Percentiles rank a stretch among this genome's conserved stretches.
Evolutionary conservation across 2,888 invertebrate species (phyloP).

Genomic region (Tachina lurida): DNA sequence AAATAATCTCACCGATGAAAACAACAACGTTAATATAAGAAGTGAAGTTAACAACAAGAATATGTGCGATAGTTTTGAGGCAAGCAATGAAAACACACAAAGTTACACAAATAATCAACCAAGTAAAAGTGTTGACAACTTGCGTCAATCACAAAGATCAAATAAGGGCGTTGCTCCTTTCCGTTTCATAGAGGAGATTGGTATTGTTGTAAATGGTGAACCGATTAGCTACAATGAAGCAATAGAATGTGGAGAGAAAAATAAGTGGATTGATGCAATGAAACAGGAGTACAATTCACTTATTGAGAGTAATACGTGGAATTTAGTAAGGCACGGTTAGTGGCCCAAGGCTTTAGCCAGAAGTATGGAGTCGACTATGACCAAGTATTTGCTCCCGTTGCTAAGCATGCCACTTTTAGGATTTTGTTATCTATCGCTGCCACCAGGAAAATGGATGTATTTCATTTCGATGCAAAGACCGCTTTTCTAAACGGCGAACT

Average conservation of each 20-base stretch:
- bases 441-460: too few relatives aligned
- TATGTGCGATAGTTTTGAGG: conserved; percentile 42
- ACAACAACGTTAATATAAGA: too few relatives aligned
- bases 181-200: conserved; percentile 36
- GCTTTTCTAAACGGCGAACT: conserved; percentile 57
- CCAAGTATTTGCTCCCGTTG: too few relatives aligned
- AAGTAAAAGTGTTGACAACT: neutral
- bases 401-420: conserved; percentile 13
- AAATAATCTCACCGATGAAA: too few relatives aligned
- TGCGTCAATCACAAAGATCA: conserved; percentile 2
- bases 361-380: too few relatives aligned
- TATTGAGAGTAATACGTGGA: conserved; percentile 23
- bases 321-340: conserved; percentile 18
- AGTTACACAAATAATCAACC: neutral
- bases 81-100: neutral
- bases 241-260: neutral
- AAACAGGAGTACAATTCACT: conserved; percentile 25
- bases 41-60: too few relatives aligned
- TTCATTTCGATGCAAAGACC: conserved; percentile 58
- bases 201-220: conserved; percentile 1
- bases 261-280: conserved; percentile 29
- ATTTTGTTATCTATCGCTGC: too few relatives aligned
- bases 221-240: conserved; percentile 17
- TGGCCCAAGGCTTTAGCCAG: too few relatives aligned
- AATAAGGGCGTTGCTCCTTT: conserved; percentile 32